phyloP scores from a whole-genome alignment of 2,113 vertebrate genomes.

The Psephotus haematonotus region DNA sequence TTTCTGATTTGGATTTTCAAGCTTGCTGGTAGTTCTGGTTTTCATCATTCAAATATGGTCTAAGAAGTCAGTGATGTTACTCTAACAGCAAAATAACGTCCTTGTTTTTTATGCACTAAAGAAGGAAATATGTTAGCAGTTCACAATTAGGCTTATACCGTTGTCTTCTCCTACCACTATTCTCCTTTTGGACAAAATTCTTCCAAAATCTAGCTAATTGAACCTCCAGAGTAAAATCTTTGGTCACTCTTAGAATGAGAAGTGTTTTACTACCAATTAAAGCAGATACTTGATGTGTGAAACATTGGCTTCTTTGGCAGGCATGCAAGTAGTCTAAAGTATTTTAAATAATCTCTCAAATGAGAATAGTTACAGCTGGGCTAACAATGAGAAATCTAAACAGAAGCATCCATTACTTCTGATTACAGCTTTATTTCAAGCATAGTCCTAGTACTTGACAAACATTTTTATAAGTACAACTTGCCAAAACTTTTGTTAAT shows the following conservation, averaged over 20 bases:
- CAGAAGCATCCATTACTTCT: background rate
- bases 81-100: background rate
- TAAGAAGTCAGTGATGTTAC: background rate
- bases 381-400: background rate
- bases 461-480: background rate
- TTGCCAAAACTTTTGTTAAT: background rate
- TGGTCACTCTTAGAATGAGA: background rate
- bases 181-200: background rate
- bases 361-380: background rate
- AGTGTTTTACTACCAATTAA: background rate
- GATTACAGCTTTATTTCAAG: background rate
- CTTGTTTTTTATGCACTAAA: background rate
- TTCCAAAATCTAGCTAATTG: background rate
- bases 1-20: background rate
- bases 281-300: background rate
- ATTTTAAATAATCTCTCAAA: background rate
- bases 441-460: background rate
- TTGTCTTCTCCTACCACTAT: background rate
- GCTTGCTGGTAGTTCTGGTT: background rate
- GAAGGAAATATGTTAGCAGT: background rate
- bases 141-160: background rate
- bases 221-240: background rate
- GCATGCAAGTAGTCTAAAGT: background rate
- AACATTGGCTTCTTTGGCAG: background rate
- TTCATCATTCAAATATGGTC: background rate